Percentiles rank a stretch among this genome's conserved stretches.
phyloP scores from a whole-genome alignment of 2,797 vertebrate species.

The Synanceia verrucosa region DNA sequence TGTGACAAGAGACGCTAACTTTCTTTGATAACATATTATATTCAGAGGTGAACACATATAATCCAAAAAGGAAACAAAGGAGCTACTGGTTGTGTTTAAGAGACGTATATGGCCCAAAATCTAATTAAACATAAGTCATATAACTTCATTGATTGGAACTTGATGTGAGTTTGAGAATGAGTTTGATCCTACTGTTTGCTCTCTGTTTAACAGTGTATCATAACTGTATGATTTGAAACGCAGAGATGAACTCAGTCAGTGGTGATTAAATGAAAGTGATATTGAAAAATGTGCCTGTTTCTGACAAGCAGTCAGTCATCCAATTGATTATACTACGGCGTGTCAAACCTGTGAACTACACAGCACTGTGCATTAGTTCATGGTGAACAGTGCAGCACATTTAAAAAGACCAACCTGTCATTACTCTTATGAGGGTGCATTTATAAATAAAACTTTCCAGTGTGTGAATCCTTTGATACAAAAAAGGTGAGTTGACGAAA shows the following conservation, averaged over 20 bases:
- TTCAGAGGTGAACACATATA: neutral
- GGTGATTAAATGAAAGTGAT: neutral
- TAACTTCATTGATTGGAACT: neutral
- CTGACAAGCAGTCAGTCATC: neutral
- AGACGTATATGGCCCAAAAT: neutral
- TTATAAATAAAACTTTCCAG: constrained; percentile 58
- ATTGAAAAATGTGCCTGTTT: neutral
- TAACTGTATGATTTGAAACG: no score
- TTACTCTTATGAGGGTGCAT: constrained; percentile 42
- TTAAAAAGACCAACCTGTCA: constrained; percentile 29
- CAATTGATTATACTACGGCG: constrained; percentile 2
- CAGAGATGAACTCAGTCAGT: neutral
- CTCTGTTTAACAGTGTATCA: neutral
- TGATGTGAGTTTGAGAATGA: neutral
- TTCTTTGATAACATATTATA: no score
- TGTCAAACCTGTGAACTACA: constrained; percentile 40
- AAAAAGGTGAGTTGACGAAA: constrained; percentile 35
- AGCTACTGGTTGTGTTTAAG: neutral
- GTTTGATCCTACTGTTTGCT: neutral
- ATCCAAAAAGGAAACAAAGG: neutral
- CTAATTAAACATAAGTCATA: neutral
- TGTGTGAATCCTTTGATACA: constrained; percentile 38
- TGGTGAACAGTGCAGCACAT: constrained; percentile 36
- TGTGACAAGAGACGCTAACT: no score
- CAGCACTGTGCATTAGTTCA: constrained; percentile 25